These are phyloP conservation scores for Apamea sordens DNA, from an alignment of 2,888 invertebrate genomes.

Conservation along the genomic window DNA sequence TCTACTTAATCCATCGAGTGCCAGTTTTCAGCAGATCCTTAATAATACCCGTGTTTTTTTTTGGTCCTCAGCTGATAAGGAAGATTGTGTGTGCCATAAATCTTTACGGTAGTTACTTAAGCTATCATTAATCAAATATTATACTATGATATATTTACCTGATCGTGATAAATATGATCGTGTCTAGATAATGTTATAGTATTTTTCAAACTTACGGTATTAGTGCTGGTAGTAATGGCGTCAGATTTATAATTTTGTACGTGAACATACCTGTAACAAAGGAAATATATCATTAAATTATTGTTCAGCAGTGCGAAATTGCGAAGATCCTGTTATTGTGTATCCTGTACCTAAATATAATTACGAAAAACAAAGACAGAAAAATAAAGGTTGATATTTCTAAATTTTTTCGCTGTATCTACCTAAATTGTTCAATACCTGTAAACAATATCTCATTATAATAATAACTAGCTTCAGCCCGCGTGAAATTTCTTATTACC, in stretches of 20 bases:
- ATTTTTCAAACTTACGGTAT: conserved; percentile 41
- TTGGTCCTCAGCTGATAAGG: conserved; percentile 38
- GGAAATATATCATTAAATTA: conserved; percentile 20
- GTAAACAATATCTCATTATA: neutral
- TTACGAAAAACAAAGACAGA: conserved; percentile 18
- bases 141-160: neutral
- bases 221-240: too few species aligned
- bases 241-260: neutral
- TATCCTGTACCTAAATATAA: conserved; percentile 14
- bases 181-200: conserved; percentile 27
- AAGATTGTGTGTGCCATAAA: conserved; percentile 42
- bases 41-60: conserved; percentile 15
- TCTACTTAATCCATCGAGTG: neutral
- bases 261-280: conserved; percentile 55
- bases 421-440: neutral
- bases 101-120: conserved; percentile 31
- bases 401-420: neutral
- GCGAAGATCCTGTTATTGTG: conserved; percentile 8
- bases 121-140: conserved; percentile 53
- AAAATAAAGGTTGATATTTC: conserved; percentile 15
- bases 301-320: neutral
- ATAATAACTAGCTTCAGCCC: too few species aligned
- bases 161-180: conserved; percentile 34
- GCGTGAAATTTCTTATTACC: too few species aligned
- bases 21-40: neutral